Evolutionary conservation across 2,113 vertebrate species (phyloP).

Genomic region (Nesoenas mayeri): DNA sequence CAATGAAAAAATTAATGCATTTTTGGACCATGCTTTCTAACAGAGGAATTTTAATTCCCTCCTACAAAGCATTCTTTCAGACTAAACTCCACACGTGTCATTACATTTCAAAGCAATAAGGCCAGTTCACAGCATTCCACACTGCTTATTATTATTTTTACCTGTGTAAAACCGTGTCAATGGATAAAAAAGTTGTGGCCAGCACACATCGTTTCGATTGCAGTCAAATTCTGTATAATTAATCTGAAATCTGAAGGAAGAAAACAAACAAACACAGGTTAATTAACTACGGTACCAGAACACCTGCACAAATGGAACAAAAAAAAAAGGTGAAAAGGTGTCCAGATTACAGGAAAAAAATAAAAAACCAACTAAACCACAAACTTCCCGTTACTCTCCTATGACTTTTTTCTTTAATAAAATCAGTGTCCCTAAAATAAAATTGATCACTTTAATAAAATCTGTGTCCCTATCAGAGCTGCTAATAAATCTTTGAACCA

Average conservation of each 20-base stretch:
- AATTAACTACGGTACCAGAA: neutral
- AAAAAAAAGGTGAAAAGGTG: neutral
- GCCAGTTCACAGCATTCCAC: neutral
- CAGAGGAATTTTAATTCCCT: neutral
- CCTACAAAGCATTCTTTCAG: neutral
- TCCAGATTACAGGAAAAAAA: neutral
- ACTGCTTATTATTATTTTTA: slow-evolving; percentile 12
- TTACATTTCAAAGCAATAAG: accelerated
- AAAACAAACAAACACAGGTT: neutral
- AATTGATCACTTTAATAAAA: neutral
- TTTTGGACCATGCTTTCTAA: neutral
- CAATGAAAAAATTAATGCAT: neutral
- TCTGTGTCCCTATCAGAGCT: neutral
- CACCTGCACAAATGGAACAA: neutral
- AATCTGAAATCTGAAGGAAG: slow-evolving; percentile 83
- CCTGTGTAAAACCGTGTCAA: slow-evolving; percentile 89
- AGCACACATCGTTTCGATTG: slow-evolving; percentile 89
- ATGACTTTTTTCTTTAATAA: neutral
- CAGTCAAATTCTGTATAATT: slow-evolving; percentile 96
- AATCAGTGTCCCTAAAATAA: neutral
- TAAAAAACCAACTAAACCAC: neutral
- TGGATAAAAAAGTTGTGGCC: slow-evolving; percentile 90
- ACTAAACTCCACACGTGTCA: neutral
- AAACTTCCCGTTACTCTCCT: neutral
- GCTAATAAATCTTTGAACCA: neutral